Percentiles rank a stretch among this genome's conserved stretches.
Evolutionary conservation across 1,140 invertebrate species (phyloP).

Genomic region (Drosophila ogumai): DNA sequence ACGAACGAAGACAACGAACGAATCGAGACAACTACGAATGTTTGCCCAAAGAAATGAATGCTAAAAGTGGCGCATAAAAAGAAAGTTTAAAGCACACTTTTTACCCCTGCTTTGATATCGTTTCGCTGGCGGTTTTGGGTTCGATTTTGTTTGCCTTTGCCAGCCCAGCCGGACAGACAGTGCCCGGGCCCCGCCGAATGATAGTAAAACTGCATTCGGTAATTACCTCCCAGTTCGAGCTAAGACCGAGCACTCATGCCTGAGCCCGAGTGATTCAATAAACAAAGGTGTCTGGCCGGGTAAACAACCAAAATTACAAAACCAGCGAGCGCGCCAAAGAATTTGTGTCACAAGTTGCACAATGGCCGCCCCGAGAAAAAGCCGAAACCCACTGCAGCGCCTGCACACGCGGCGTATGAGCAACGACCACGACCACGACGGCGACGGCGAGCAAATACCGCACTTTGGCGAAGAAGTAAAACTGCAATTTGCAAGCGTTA

Average conservation of each 20-base stretch:
- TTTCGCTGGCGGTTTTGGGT: slow-evolving; percentile 43
- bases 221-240: slow-evolving; percentile 21
- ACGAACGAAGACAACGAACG: slow-evolving; percentile 44
- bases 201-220: slow-evolving; percentile 33
- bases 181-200: not conserved
- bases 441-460: slow-evolving; percentile 38
- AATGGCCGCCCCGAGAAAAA: slow-evolving; percentile 37
- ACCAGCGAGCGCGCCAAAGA: slow-evolving; percentile 58
- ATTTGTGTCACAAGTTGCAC: slow-evolving; percentile 77
- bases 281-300: slow-evolving; percentile 22
- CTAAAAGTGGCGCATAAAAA: slow-evolving; percentile 78
- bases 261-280: slow-evolving; percentile 19
- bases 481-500: slow-evolving; percentile 71
- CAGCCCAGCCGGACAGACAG: slow-evolving; percentile 5
- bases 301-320: slow-evolving; percentile 50
- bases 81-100: slow-evolving; percentile 67
- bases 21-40: slow-evolving; percentile 59
- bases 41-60: slow-evolving; percentile 65
- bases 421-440: slow-evolving; percentile 45
- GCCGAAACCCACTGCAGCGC: slow-evolving; percentile 7
- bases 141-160: slow-evolving; percentile 22
- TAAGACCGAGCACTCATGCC: not conserved
- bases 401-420: slow-evolving; percentile 59
- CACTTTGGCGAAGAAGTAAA: slow-evolving; percentile 60
- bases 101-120: slow-evolving; percentile 41